Evolutionary conservation across 1,140 invertebrate species (phyloP).

Genomic region (Drosophila ironensis): DNA sequence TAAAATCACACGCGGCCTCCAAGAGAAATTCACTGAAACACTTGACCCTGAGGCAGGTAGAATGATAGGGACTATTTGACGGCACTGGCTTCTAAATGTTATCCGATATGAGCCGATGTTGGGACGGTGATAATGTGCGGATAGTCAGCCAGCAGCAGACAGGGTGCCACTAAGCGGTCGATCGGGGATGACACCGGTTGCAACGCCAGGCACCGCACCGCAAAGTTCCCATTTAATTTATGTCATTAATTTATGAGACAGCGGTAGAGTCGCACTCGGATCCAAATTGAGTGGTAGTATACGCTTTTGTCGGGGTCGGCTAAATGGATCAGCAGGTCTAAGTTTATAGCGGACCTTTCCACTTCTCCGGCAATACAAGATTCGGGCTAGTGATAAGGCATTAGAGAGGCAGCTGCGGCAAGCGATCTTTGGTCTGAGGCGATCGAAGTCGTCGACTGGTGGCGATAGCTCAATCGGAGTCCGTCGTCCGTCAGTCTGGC

Average conservation of each 20-base stretch:
- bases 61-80: constrained; percentile 8
- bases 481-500: background rate
- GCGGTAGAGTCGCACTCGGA: constrained; percentile 63
- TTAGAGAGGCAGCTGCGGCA: constrained; percentile 54
- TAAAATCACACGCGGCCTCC: constrained; percentile 59
- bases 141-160: background rate
- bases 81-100: constrained; percentile 8
- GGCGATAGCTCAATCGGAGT: constrained; percentile 20
- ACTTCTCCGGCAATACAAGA: constrained; percentile 45
- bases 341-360: constrained; percentile 22
- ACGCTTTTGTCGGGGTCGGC: constrained; percentile 9
- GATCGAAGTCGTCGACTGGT: constrained; percentile 11
- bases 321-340: constrained; percentile 2
- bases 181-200: constrained; percentile 35
- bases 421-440: background rate
- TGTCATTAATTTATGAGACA: constrained; percentile 79
- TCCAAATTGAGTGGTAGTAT: constrained; percentile 66
- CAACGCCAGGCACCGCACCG: constrained; percentile 29
- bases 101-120: background rate
- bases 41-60: constrained; percentile 53
- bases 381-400: constrained; percentile 64
- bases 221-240: constrained; percentile 68
- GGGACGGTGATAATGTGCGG: constrained; percentile 6
- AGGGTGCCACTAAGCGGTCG: constrained; percentile 27
- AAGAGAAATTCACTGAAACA: constrained; percentile 22